Evolutionary conservation across 2,797 vertebrate species (phyloP).

Genomic region (Muraenolepis orangiensis): DNA sequence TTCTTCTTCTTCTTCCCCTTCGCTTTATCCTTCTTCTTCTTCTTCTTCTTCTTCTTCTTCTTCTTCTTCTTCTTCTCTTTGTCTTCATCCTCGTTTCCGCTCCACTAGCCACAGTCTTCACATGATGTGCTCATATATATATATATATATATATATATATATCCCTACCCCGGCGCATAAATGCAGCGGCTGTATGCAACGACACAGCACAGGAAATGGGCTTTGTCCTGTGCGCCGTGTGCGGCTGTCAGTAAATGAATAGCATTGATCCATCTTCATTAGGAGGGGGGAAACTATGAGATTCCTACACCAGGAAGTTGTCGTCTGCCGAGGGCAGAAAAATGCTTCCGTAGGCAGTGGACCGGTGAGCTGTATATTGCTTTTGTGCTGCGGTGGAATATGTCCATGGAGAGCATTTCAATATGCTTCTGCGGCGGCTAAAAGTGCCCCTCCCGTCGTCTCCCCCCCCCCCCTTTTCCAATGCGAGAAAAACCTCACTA

Average conservation of each 20-base stretch:
- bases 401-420: constrained; percentile 1
- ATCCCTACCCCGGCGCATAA: constrained; percentile 31
- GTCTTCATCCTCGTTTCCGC: constrained; percentile 26
- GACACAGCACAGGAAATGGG: constrained; percentile 37
- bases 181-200: constrained; percentile 31
- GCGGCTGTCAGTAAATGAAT: constrained; percentile 76
- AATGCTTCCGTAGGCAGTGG: constrained; percentile 36
- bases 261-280: constrained; percentile 84
- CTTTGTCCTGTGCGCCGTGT: constrained; percentile 42
- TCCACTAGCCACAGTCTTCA: constrained; percentile 45
- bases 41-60: constrained; percentile 24
- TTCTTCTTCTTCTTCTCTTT: neutral
- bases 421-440: neutral
- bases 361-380: constrained; percentile 54
- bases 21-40: constrained; percentile 19
- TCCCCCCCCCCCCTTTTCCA: neutral
- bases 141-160: constrained; percentile 13
- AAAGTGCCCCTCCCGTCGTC: neutral
- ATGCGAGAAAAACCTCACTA: constrained; percentile 8
- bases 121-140: neutral
- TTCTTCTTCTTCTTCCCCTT: constrained; percentile 13
- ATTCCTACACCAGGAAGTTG: constrained; percentile 50
- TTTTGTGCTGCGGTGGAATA: constrained; percentile 18
- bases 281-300: constrained; percentile 42
- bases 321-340: constrained; percentile 50